phyloP scores from a whole-genome alignment of 2,888 invertebrate genomes.

The Erannis defoliaria region DNA sequence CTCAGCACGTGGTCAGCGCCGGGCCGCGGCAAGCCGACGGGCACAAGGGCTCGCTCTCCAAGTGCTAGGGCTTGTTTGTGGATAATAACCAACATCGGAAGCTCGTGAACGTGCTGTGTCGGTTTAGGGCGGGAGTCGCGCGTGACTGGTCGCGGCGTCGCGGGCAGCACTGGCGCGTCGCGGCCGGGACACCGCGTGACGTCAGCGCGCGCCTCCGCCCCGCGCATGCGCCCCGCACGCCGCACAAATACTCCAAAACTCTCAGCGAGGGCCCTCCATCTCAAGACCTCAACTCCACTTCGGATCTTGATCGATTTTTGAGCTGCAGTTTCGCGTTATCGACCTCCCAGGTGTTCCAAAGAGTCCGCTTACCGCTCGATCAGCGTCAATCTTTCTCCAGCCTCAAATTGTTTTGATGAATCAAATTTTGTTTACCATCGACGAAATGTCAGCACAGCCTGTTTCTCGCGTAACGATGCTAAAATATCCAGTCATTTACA shows the following conservation, averaged over 20 bases:
- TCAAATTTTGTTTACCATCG: constrained; percentile 41
- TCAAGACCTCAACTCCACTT: constrained; percentile 83
- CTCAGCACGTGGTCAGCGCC: constrained; percentile 52
- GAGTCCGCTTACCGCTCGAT: constrained; percentile 22
- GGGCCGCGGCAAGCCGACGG: constrained; percentile 42
- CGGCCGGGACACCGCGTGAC: constrained; percentile 79
- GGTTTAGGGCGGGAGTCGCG: constrained; percentile 75
- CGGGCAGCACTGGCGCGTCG: constrained; percentile 79
- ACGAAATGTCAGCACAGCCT: constrained; percentile 28
- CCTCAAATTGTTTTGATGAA: constrained; percentile 45
- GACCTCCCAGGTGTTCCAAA: constrained; percentile 71
- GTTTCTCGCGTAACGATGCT: constrained; percentile 32
- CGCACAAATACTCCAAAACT: constrained; percentile 72
- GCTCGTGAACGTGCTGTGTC: constrained; percentile 73
- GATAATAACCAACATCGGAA: constrained; percentile 76
- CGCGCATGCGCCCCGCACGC: constrained; percentile 72
- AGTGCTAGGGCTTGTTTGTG: constrained; percentile 61
- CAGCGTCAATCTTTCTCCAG: constrained; percentile 19
- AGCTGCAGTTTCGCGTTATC: constrained; percentile 78
- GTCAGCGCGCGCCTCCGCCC: constrained; percentile 76
- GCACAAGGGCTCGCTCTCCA: constrained; percentile 43
- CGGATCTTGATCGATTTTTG: constrained; percentile 84
- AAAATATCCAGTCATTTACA: constrained; percentile 32
- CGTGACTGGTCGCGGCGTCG: constrained; percentile 80
- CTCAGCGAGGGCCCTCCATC: constrained; percentile 80